Evolutionary conservation across 1,140 invertebrate genomes (phyloP).

Genomic region (Lepidotrigona ventralis): DNA sequence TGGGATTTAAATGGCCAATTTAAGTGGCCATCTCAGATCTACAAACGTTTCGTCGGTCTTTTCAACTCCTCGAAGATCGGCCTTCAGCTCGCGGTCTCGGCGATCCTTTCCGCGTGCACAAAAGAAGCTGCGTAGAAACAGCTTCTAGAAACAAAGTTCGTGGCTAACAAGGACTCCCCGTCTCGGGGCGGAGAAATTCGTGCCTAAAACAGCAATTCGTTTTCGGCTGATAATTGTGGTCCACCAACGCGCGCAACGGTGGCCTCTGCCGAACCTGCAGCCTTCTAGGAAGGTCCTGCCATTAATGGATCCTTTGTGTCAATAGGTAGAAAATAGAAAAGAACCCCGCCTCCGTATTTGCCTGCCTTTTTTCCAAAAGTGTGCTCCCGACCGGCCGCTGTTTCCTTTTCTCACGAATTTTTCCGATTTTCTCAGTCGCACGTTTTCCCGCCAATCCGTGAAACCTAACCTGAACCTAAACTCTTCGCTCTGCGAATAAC

Average conservation of each 20-base stretch:
- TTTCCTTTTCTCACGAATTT: no score
- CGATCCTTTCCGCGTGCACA: not conserved
- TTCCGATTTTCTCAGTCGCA: no score
- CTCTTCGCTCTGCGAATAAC: no score
- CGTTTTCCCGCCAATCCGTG: not conserved
- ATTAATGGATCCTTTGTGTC: constrained; percentile 51
- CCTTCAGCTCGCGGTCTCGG: not conserved
- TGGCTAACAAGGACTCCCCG: constrained; percentile 18
- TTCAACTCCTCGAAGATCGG: not conserved
- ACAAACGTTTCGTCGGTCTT: no score
- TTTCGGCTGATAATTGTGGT: constrained; percentile 53
- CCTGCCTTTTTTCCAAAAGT: not conserved
- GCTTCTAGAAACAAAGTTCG: not conserved
- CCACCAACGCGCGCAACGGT: not conserved
- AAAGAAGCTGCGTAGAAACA: not conserved
- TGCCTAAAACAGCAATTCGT: constrained; percentile 57
- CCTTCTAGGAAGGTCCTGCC: constrained; percentile 27
- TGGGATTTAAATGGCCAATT: no score
- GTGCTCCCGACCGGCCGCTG: not conserved
- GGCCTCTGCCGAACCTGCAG: not conserved
- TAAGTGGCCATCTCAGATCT: no score
- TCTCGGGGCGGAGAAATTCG: not conserved
- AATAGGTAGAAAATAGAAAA: constrained; percentile 58
- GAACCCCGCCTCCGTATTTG: constrained; percentile 5
- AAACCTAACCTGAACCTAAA: not conserved